A percentile compares a stretch with the other conserved stretches of the same genome.
phyloP scores from a whole-genome alignment of 1,140 invertebrate genomes.

The Drosophila dunni region DNA sequence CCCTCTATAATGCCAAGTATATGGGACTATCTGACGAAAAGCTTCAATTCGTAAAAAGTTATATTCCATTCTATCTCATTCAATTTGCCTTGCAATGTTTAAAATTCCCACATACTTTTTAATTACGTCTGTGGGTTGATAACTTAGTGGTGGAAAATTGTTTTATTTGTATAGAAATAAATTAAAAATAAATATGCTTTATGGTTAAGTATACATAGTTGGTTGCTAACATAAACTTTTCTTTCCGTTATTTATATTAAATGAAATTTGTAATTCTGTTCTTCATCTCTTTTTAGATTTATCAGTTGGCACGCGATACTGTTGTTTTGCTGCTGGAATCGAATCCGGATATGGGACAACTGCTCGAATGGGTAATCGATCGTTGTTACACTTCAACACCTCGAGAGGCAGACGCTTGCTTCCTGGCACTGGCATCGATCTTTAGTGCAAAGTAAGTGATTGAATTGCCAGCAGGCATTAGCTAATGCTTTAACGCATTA shows the following conservation, averaged over 20 bases:
- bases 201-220: no score
- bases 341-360: constrained; percentile 96
- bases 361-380: constrained; percentile 99
- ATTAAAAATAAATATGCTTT: no score
- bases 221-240: neutral
- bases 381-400: constrained; percentile 96
- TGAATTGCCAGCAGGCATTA: neutral
- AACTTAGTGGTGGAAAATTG: no score
- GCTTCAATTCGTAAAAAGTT: no score
- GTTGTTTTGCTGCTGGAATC: constrained; percentile 97
- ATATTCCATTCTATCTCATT: no score
- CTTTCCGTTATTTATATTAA: neutral
- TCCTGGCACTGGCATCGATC: constrained; percentile 96
- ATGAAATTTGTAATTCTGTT: neutral
- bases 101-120: neutral
- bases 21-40: no score
- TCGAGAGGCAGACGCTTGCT: constrained; percentile 97
- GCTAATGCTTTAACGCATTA: constrained; percentile 63
- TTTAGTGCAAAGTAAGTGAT: constrained; percentile 95
- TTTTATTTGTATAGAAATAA: no score
- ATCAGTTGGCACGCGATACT: constrained; percentile 95
- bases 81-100: no score
- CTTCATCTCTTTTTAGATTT: constrained; percentile 88
- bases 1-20: no score
- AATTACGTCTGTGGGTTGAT: neutral